phyloP scores from a whole-genome alignment of 1,140 invertebrate species.

The Metaphire vulgaris region DNA sequence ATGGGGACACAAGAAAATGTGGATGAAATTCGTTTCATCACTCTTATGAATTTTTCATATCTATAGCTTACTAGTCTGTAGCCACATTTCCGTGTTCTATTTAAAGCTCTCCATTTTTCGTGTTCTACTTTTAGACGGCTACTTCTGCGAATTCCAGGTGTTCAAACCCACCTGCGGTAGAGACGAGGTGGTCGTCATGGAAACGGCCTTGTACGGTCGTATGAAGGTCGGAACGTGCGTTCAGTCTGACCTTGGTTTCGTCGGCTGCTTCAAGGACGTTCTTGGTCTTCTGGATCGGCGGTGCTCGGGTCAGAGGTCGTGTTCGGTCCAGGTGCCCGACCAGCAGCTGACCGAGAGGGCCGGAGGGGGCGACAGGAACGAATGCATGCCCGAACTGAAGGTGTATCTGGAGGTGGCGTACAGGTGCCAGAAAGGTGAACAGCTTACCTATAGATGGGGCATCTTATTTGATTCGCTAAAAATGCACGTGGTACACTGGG shows the following conservation, averaged over 20 bases:
- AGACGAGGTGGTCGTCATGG: conserved; percentile 12
- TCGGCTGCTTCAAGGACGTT: background rate
- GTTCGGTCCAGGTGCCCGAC: background rate
- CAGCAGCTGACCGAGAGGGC: background rate
- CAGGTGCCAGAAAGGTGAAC: background rate
- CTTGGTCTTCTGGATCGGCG: background rate
- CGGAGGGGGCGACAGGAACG: too few relatives aligned
- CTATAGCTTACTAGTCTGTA: too few relatives aligned
- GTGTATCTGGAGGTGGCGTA: background rate
- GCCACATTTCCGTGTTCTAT: too few relatives aligned
- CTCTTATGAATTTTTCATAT: too few relatives aligned
- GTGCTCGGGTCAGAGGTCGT: background rate
- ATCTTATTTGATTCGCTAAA: too few relatives aligned
- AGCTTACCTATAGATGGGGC: too few relatives aligned
- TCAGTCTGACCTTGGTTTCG: background rate
- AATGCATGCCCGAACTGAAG: background rate
- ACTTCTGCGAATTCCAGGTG: background rate
- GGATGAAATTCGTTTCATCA: too few relatives aligned
- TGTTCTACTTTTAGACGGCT: background rate
- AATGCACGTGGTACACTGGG: too few relatives aligned
- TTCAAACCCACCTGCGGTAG: background rate
- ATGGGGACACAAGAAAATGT: too few relatives aligned
- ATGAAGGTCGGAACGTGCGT: conserved; percentile 11
- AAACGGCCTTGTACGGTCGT: conserved; percentile 7
- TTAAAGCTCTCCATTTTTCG: too few relatives aligned